Percentiles rank a stretch among this genome's conserved stretches.
phyloP scores from a whole-genome alignment of 2,888 invertebrate genomes.

The Gerris lacustris region DNA sequence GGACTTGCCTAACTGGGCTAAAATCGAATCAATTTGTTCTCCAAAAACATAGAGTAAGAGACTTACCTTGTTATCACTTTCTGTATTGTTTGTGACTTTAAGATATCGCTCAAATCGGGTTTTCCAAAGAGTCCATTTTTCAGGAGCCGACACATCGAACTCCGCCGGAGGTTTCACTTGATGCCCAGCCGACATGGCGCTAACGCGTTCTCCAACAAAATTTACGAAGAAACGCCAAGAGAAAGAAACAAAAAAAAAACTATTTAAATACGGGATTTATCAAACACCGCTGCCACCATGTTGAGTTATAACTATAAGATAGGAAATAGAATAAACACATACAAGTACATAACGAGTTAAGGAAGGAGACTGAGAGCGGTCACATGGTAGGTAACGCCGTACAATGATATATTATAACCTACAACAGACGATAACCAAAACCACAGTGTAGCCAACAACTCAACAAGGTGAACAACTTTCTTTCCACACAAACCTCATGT shows the following conservation, averaged over 20 bases:
- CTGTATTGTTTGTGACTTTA: too few species aligned
- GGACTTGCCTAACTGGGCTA: background rate
- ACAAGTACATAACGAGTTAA: too few species aligned
- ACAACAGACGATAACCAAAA: too few species aligned
- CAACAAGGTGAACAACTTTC: too few species aligned
- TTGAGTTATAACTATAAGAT: background rate
- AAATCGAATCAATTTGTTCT: background rate
- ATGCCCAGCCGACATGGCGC: background rate
- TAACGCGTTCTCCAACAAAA: too few species aligned
- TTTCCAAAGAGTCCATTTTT: background rate
- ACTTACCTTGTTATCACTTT: background rate
- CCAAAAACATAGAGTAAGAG: background rate
- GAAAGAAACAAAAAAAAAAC: background rate
- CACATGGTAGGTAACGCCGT: too few species aligned
- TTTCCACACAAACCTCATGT: too few species aligned
- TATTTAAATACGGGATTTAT: background rate
- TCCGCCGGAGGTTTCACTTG: background rate
- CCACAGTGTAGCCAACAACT: too few species aligned
- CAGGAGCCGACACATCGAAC: background rate
- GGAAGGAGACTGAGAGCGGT: too few species aligned
- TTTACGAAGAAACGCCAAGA: background rate
- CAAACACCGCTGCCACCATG: background rate
- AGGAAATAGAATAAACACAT: too few species aligned
- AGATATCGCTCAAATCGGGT: background rate
- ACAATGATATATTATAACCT: too few species aligned